These are phyloP conservation scores for Mycteria americana DNA, from an alignment of 2,797 vertebrate genomes.

Conservation along the genomic window DNA sequence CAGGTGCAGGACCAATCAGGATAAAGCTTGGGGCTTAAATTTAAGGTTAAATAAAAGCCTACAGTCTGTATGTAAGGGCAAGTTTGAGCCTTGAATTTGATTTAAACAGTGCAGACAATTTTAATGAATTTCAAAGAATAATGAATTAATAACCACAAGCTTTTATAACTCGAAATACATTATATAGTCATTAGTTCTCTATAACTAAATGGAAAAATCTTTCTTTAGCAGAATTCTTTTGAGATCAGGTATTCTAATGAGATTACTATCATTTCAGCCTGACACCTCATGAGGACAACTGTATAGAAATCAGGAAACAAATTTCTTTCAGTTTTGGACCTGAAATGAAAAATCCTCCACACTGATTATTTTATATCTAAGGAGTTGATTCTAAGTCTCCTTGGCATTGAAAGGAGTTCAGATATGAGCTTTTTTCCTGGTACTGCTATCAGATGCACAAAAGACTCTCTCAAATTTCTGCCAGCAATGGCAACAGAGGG, in stretches of 20 bases:
- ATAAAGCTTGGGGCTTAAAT: background rate
- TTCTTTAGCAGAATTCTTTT: slow-evolving; percentile 53
- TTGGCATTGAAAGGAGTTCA: background rate
- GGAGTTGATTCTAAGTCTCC: background rate
- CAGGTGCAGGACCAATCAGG: background rate
- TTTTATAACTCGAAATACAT: slow-evolving; percentile 44
- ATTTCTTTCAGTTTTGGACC: background rate
- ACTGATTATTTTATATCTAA: background rate
- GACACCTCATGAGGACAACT: slow-evolving; percentile 16
- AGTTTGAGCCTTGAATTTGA: background rate
- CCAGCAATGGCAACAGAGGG: background rate
- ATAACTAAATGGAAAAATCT: slow-evolving; percentile 54
- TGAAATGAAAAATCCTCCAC: slow-evolving; percentile 19
- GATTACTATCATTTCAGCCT: slow-evolving; percentile 52
- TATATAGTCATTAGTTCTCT: slow-evolving; percentile 58
- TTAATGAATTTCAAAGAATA: slow-evolving; percentile 59
- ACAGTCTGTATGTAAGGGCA: background rate
- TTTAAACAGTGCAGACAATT: slow-evolving; percentile 23
- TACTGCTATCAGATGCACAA: background rate
- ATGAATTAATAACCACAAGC: slow-evolving; percentile 59
- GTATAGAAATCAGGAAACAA: slow-evolving; percentile 41
- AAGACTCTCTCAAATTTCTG: background rate
- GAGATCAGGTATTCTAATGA: slow-evolving; percentile 54
- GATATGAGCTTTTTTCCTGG: background rate
- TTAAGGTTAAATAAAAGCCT: background rate